Percentiles rank a stretch among this genome's conserved stretches.
phyloP scores from a whole-genome alignment of 2,888 invertebrate genomes.

The Cataglyphis rosenhaueri region DNA sequence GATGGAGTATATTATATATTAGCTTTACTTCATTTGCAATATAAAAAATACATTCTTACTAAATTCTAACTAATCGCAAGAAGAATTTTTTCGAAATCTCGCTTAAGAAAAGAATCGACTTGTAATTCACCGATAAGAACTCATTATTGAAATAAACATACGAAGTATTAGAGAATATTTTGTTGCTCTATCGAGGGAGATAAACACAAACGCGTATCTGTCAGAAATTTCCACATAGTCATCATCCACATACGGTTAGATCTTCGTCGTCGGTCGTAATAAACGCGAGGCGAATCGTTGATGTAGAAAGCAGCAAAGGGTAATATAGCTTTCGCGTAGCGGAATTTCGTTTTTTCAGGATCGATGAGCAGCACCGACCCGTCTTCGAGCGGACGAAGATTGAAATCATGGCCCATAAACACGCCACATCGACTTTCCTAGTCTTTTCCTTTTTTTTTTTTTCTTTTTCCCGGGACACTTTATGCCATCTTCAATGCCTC shows the following conservation, averaged over 20 bases:
- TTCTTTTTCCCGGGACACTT: not conserved
- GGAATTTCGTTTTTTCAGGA: conserved; percentile 13
- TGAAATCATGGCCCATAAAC: conserved; percentile 20
- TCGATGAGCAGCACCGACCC: not conserved
- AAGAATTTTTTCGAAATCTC: not conserved
- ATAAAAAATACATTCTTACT: not conserved
- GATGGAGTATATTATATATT: not conserved
- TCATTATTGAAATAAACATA: not conserved
- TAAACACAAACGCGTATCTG: not conserved
- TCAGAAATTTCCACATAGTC: conserved; percentile 13
- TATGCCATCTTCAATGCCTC: conserved; percentile 14
- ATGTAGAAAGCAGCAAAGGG: conserved; percentile 5
- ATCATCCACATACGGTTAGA: not conserved
- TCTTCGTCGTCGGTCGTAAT: not conserved
- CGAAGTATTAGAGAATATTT: not conserved
- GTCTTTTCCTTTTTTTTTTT: not conserved
- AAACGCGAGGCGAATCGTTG: conserved; percentile 8
- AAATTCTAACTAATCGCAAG: not conserved
- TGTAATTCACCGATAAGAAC: not conserved
- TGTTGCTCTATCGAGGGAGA: not conserved
- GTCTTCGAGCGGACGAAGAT: not conserved
- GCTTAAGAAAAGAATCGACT: not conserved
- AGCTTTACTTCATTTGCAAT: not conserved
- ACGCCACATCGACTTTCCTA: not conserved
- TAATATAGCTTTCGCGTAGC: not conserved